phyloP scores from a whole-genome alignment of 2,113 vertebrate genomes.

The Otolemur garnettii region DNA sequence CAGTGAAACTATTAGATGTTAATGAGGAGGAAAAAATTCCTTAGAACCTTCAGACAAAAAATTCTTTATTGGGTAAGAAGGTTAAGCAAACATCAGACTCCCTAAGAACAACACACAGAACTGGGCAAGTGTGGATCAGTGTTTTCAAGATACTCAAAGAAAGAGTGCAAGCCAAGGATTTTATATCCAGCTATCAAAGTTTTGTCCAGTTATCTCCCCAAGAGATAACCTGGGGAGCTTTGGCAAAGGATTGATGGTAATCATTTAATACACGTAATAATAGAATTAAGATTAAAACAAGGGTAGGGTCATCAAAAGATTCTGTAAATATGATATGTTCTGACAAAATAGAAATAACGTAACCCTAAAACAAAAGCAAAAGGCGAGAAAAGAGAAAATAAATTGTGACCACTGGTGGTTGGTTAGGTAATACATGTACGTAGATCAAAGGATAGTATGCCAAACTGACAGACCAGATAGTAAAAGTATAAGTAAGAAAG shows the following conservation, averaged over 20 bases:
- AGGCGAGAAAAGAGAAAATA: neutral
- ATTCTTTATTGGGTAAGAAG: neutral
- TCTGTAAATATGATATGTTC: neutral
- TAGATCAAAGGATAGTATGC: neutral
- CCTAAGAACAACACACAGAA: neutral
- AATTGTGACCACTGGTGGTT: neutral
- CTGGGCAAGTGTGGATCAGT: neutral
- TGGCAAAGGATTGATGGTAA: neutral
- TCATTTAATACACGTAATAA: neutral
- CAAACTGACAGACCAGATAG: neutral
- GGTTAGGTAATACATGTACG: neutral
- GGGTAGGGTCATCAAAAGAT: neutral
- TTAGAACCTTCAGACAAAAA: neutral
- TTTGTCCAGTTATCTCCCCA: neutral
- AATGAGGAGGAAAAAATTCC: neutral
- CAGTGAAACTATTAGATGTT: neutral
- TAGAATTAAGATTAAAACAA: neutral
- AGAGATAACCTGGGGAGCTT: neutral
- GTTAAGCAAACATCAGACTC: neutral
- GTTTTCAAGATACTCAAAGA: neutral
- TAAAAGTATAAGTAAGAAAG: slow-evolving; percentile 23
- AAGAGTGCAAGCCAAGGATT: neutral
- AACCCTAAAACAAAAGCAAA: slow-evolving; percentile 24
- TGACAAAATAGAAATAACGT: neutral
- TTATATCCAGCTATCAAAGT: neutral